Percentiles rank a stretch among this genome's conserved stretches.
phyloP scores from a whole-genome alignment of 2,797 vertebrate genomes.

The Natrix natrix region DNA sequence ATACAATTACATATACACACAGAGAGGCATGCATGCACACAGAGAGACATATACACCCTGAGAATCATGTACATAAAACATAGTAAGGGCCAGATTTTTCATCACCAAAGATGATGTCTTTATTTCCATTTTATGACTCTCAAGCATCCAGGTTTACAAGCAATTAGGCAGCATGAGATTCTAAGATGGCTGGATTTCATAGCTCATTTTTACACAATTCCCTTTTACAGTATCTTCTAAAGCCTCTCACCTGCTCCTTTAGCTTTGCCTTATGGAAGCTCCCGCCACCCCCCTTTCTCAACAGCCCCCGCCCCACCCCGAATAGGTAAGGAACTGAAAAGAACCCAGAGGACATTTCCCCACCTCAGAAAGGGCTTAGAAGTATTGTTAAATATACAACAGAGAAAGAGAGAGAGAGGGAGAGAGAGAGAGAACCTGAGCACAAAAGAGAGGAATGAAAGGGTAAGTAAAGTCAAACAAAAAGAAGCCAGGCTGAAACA shows the following conservation, averaged over 20 bases:
- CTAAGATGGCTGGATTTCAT: not conserved
- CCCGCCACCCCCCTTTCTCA: not conserved
- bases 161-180: not conserved
- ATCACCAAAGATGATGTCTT: not conserved
- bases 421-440: conserved; percentile 86
- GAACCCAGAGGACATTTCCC: conserved; percentile 43
- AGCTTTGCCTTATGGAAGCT: not conserved
- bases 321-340: conserved; percentile 57
- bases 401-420: conserved; percentile 78
- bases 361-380: conserved; percentile 41
- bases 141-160: not conserved
- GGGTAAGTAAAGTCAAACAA: conserved; percentile 91
- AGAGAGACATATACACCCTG: not conserved
- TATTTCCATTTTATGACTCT: not conserved
- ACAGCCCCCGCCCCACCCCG: conserved; percentile 50
- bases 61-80: not conserved
- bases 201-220: not conserved
- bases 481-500: conserved; percentile 88
- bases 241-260: not conserved
- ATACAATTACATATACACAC: not conserved
- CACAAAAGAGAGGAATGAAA: conserved; percentile 97
- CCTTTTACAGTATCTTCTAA: not conserved
- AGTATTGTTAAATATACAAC: conserved; percentile 68
- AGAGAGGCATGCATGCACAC: not conserved
- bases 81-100: not conserved